Evolutionary conservation across 2,888 invertebrate genomes (phyloP), one percentile per base, ranked within the genome.

Genomic region (Erebia epiphron): DNA sequence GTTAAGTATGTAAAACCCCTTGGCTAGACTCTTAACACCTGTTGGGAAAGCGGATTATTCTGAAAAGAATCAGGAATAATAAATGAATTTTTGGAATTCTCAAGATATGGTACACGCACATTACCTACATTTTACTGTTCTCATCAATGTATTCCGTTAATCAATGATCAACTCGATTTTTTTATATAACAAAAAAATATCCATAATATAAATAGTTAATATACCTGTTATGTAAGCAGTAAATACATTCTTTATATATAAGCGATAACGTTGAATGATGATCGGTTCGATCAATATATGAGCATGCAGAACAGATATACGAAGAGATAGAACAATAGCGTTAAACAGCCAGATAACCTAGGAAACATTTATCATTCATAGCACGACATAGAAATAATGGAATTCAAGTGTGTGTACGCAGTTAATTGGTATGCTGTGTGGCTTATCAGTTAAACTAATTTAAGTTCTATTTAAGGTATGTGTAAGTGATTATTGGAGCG

Each of bases 231-330:
- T 50, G 50, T 14, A 3, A 3, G 26, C 50, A 0, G 50, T 50
- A 50, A 14, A 14, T 54, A 68, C 13, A 68, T 35, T 35, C 8
- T 26, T 57, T 41, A 10, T 68, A 10, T 68, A 70, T 46, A 69
- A 69, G 52, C 62, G 57, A 65, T 56, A 71, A 50, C 72, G 57
- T 49, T 65, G 56, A 63, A 73, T 72, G 68, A 69, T 7, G 66
- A 69, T 72, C 65, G 35, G 46, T 62, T 54, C 64, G 67, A 68
- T 69, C 68, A 57, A 68, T 73, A 72, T 61, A 71, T 71, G 41
- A 66, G 66, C 76, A 76, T 76, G 76, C 76, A 75, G 69, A 67
- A 75, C 69, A 75, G 69, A 75, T 64, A 73, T 52, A 67, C 68
- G 61, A 71, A 67, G 73, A 70, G 64, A 73, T 61, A 73, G 70